Percentiles rank a stretch among this genome's conserved stretches.
phyloP scores from a whole-genome alignment of 2,113 vertebrate species.

The Sceloporus tristichus region DNA sequence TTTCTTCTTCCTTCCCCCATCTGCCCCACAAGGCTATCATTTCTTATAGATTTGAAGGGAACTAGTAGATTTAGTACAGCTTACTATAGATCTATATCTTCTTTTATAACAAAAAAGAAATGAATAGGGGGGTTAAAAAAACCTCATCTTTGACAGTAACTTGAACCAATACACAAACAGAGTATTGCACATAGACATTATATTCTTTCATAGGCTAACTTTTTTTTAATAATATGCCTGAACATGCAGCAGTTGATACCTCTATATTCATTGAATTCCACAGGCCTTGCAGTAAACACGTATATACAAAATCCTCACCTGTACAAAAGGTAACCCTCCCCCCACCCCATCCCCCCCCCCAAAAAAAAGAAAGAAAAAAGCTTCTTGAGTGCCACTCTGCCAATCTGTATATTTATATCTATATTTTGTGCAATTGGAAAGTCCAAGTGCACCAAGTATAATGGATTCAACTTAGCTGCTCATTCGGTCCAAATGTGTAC shows the following conservation, averaged over 20 bases:
- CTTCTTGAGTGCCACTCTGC: constrained; percentile 83
- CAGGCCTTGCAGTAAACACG: constrained; percentile 90
- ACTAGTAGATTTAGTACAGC: constrained; percentile 81
- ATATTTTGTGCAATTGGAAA: constrained; percentile 76
- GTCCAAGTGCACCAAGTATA: constrained; percentile 82
- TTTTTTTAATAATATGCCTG: constrained; percentile 84
- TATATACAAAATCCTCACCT: constrained; percentile 88
- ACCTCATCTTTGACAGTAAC: constrained; percentile 76
- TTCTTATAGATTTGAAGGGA: constrained; percentile 78
- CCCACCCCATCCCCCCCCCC: constrained; percentile 51
- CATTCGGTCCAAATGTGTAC: constrained; percentile 76
- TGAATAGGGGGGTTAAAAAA: constrained; percentile 38
- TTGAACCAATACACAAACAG: constrained; percentile 85
- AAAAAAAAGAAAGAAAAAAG: constrained; percentile 84
- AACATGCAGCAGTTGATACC: constrained; percentile 90
- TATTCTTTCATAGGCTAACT: constrained; percentile 88
- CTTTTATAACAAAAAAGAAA: constrained; percentile 69
- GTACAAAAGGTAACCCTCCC: constrained; percentile 83
- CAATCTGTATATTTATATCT: constrained; percentile 82
- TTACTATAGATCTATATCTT: constrained; percentile 82
- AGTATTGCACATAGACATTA: constrained; percentile 94
- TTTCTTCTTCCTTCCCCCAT: constrained; percentile 56
- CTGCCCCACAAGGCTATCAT: constrained; percentile 67
- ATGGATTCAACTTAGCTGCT: constrained; percentile 81
- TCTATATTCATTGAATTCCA: constrained; percentile 88